Base-by-base conservation (phyloP, 2,113 vertebrate genomes). In the Anthoscopus minutus region DNA sequence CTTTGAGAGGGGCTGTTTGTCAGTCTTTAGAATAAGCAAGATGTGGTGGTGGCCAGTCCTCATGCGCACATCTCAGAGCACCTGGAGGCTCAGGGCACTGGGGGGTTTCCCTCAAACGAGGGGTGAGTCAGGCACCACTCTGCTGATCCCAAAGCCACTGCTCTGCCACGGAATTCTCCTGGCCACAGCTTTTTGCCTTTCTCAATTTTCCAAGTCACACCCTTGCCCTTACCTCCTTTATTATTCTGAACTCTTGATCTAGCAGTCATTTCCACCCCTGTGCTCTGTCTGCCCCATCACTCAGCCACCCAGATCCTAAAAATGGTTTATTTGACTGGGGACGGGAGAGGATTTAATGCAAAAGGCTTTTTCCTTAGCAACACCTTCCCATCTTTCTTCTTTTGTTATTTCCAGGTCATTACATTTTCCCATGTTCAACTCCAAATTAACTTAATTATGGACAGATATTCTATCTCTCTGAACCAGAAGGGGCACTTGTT, bases 391-490 rank as follows among this genome's bases (percentile, higher is more conserved):
- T 73, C 53, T 93, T 91, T 84, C 74, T 95, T 94, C 78, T 71
- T 92, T 97, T 94, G 62, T 94, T 93, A 90, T 95, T 95, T 95
- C 78, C 71, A 95, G 66, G 64, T 96, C 87, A 92, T 97, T 97
- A 96, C 96, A 92, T 92, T 96, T 89, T 70, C 47, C 73, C 70
- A 71, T 70, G 80, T 96, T 93, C 79, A 82, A 91, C 88, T 96
- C 70, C 93, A 95, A 96, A 96, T 97, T 96, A 97, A 86, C 79
- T 91, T 95, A 96, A 97, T 97, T 96, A 94, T 48, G 78, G 86
- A 47, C 45, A 94, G 91, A 86, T 94, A 97, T 96, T 91, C 81
- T 94, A 92, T 93, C 95, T 97, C 92, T 94, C 88, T 65, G 66
- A 95, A 96, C 96, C 40, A 85, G 89, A 96, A 96, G 72, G 77